Evolutionary conservation across 2,113 vertebrate genomes (phyloP).

Genomic region (Litocranius walleri): DNA sequence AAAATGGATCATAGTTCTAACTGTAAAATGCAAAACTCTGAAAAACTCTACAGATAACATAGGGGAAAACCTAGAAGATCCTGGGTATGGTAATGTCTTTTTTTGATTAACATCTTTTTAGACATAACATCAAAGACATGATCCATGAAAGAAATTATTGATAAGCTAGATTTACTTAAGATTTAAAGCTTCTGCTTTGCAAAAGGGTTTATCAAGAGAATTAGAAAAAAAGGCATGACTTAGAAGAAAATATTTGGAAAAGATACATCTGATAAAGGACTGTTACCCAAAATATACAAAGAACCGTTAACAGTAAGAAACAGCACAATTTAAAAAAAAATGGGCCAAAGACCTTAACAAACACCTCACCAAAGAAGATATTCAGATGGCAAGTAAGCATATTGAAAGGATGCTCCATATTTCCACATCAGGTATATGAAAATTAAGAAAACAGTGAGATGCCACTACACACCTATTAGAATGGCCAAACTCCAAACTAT

Average conservation of each 20-base stretch:
- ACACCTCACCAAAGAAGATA: background rate
- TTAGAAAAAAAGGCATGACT: background rate
- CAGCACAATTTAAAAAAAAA: background rate
- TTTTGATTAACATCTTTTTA: background rate
- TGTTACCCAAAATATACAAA: background rate
- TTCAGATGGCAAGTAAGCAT: background rate
- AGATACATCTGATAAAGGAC: background rate
- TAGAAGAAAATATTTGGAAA: background rate
- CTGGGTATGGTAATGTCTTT: background rate
- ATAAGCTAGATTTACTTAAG: background rate
- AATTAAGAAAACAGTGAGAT: background rate
- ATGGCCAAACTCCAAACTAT: background rate
- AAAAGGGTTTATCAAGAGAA: background rate
- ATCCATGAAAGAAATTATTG: background rate
- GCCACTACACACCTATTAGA: background rate
- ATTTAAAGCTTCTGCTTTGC: background rate
- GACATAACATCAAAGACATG: background rate
- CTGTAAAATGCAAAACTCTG: background rate
- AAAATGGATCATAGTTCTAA: background rate
- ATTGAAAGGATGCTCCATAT: background rate
- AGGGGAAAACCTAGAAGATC: background rate
- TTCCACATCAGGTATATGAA: background rate
- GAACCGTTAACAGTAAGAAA: background rate
- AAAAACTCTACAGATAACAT: background rate
- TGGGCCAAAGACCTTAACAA: background rate